Evolutionary conservation across 1,140 invertebrate genomes (phyloP).

Genomic region (Aporrectodea caliginosa): DNA sequence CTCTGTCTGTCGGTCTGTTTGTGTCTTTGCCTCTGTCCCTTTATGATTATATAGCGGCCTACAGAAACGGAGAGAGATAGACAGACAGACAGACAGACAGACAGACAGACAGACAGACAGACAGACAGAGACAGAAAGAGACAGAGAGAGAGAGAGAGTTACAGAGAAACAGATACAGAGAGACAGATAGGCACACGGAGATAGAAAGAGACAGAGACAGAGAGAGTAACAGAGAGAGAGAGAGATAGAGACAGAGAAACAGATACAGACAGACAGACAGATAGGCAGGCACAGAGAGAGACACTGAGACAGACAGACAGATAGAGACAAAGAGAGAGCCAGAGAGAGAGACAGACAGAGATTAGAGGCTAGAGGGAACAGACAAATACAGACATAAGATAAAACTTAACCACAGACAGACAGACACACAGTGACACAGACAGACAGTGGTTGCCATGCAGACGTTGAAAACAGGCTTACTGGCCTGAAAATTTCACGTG

Average conservation of each 20-base stretch:
- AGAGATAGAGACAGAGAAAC: no score
- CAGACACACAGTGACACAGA: no score
- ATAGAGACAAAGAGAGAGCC: not conserved
- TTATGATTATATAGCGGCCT: no score
- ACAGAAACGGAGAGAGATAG: no score
- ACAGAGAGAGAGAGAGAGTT: not conserved
- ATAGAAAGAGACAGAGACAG: not conserved
- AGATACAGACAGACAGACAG: not conserved
- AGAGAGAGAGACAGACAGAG: not conserved
- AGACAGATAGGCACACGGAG: not conserved
- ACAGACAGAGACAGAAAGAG: not conserved
- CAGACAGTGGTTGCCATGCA: no score
- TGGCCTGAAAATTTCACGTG: no score
- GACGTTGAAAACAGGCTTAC: no score
- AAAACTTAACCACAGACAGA: not conserved
- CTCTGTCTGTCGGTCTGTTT: no score
- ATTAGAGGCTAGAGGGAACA: not conserved
- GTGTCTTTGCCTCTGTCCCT: no score
- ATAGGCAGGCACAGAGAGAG: not conserved
- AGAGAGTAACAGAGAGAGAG: no score
- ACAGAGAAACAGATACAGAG: not conserved
- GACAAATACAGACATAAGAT: no score
- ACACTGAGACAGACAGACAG: not conserved
- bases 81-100: no score
- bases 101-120: not conserved